Evolutionary conservation across 2,888 invertebrate species (phyloP).

Genomic region (Drosophila kambysellisi): DNA sequence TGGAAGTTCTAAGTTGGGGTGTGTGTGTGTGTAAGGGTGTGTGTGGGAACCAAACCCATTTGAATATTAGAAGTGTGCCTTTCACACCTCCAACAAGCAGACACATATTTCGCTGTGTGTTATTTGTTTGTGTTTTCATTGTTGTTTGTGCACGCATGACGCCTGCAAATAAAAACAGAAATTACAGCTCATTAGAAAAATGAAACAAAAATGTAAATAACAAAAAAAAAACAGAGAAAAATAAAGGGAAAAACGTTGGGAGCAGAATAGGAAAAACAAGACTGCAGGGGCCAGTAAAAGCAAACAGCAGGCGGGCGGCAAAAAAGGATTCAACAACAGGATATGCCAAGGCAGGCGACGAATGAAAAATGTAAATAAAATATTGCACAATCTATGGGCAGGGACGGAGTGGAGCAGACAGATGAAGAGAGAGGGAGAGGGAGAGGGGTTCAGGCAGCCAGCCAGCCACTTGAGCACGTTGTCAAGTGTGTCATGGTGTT

Average conservation of each 20-base stretch:
- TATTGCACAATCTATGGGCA: conserved; percentile 64
- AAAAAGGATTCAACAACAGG: conserved; percentile 76
- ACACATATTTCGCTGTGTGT: conserved; percentile 27
- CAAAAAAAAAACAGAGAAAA: conserved; percentile 44
- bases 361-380: conserved; percentile 79
- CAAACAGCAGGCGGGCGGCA: conserved; percentile 72
- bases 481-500: conserved; percentile 66
- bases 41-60: conserved; percentile 43
- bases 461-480: conserved; percentile 77
- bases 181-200: conserved; percentile 83
- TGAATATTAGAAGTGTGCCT: conserved; percentile 77
- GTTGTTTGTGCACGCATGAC: conserved; percentile 75
- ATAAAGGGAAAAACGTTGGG: conserved; percentile 25
- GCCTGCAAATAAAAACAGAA: conserved; percentile 82
- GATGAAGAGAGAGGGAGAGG: neutral
- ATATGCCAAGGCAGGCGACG: conserved; percentile 71
- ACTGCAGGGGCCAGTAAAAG: conserved; percentile 58
- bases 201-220: conserved; percentile 82
- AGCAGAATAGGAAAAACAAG: conserved; percentile 22
- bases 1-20: neutral
- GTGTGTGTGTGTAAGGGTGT: too few species aligned
- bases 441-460: conserved; percentile 34
- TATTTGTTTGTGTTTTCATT: conserved; percentile 20
- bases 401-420: conserved; percentile 10
- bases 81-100: conserved; percentile 66